A percentile compares a stretch with the other conserved stretches of the same genome.
Conservation (phyloP, 1,140 invertebrate genomes). For the Scaptomyza pallida region DNA sequence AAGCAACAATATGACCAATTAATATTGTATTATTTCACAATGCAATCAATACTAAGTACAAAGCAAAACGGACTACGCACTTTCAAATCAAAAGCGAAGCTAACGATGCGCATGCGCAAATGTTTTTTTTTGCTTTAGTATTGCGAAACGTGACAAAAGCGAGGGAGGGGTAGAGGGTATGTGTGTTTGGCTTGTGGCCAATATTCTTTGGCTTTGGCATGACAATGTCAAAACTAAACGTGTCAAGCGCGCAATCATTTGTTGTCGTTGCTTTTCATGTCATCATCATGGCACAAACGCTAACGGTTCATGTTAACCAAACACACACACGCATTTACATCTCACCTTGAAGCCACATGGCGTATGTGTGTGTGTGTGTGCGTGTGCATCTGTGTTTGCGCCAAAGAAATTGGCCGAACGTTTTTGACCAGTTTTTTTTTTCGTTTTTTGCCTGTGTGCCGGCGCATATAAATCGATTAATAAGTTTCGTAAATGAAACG, state of each 20-base stretch:
- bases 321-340: conserved; percentile 51
- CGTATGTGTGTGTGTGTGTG: not conserved
- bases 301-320: conserved; percentile 45
- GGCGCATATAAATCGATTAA: conserved; percentile 80
- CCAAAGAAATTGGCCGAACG: conserved; percentile 48
- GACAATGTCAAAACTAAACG: conserved; percentile 69
- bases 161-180: conserved; percentile 5
- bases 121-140: conserved; percentile 31
- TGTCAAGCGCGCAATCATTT: conserved; percentile 49
- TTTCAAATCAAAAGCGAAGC: conserved; percentile 22
- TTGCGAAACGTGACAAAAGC: conserved; percentile 51
- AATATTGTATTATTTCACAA: conserved; percentile 63
- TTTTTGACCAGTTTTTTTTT: conserved; percentile 32
- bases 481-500: conserved; percentile 77
- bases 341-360: conserved; percentile 59
- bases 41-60: conserved; percentile 22
- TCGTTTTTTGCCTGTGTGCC: conserved; percentile 56
- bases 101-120: conserved; percentile 65
- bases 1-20: conserved; percentile 54
- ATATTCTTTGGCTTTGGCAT: conserved; percentile 65
- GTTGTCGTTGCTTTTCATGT: conserved; percentile 36
- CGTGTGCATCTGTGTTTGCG: conserved; percentile 17
- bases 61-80: not conserved
- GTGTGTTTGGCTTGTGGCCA: conserved; percentile 39
- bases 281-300: conserved; percentile 48